Conservation (phyloP, 2,113 vertebrate species). For the Probosciger aterrimus region DNA sequence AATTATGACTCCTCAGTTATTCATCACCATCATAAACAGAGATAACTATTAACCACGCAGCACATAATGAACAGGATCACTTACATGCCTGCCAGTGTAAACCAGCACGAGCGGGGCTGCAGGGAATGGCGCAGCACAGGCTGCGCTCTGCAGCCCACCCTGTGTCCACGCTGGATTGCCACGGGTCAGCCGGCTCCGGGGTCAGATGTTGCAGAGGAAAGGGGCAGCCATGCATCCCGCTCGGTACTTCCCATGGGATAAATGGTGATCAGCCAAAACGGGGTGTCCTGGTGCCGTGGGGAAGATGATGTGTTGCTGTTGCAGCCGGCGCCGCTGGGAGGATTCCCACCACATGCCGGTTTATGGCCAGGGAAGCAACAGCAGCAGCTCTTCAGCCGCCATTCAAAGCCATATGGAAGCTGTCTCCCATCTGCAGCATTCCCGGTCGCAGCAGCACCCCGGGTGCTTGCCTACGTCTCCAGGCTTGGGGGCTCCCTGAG, state of each 20-base stretch:
- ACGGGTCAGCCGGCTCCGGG: fast-evolving
- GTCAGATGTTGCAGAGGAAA: not conserved
- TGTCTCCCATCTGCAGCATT: not conserved
- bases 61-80: not conserved
- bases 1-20: not conserved
- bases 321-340: fast-evolving
- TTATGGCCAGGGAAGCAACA: not conserved
- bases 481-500: not conserved
- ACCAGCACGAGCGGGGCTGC: not conserved
- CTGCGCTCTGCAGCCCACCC: not conserved
- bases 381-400: not conserved
- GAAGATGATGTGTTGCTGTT: fast-evolving
- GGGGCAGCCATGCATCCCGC: not conserved
- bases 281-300: fast-evolving
- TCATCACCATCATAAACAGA: not conserved
- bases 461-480: fast-evolving
- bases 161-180: not conserved
- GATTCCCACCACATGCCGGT: fast-evolving
- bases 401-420: not conserved
- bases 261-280: not conserved
- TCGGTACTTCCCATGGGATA: not conserved
- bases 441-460: not conserved
- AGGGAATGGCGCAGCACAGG: not conserved
- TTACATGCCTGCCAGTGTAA: not conserved
- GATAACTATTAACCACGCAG: not conserved